phyloP scores from a whole-genome alignment of 2,797 vertebrate species.

The Nyctibius grandis region DNA sequence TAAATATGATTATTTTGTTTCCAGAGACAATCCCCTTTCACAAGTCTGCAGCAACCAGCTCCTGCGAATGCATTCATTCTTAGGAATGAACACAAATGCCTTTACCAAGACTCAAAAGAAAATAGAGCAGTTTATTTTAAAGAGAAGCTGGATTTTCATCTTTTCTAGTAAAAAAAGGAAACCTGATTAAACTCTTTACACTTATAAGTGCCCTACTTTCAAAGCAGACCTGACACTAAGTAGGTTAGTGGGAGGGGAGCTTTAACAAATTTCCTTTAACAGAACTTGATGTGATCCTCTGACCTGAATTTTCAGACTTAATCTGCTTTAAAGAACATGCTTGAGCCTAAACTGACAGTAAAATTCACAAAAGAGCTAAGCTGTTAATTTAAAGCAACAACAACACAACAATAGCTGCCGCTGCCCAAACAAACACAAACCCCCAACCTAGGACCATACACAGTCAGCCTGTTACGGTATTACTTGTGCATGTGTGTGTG shows the following conservation, averaged over 20 bases:
- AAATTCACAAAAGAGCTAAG: constrained; percentile 18
- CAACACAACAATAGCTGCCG: background rate
- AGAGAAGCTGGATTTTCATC: constrained; percentile 40
- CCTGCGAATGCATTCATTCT: background rate
- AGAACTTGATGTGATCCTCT: constrained; percentile 64
- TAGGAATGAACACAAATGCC: constrained; percentile 6
- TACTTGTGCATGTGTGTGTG: background rate
- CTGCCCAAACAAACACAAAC: background rate
- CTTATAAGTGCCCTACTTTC: constrained; percentile 54
- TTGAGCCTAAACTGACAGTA: background rate
- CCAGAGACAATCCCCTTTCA: constrained; percentile 26
- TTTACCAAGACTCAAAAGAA: constrained; percentile 19
- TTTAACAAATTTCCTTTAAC: constrained; percentile 65
- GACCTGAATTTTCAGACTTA: constrained; percentile 63
- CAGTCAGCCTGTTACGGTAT: background rate
- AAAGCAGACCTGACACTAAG: constrained; percentile 64
- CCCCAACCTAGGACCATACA: background rate
- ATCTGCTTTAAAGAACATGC: constrained; percentile 46
- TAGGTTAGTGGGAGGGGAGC: constrained; percentile 65
- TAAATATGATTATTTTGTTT: constrained; percentile 59
- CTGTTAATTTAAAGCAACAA: constrained; percentile 19
- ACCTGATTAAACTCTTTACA: constrained; percentile 65
- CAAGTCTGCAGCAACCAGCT: background rate
- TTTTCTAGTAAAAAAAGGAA: constrained; percentile 59
- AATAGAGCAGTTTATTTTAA: constrained; percentile 26